Conservation (phyloP, 2,888 invertebrate species). For the Baronia brevicornis region DNA sequence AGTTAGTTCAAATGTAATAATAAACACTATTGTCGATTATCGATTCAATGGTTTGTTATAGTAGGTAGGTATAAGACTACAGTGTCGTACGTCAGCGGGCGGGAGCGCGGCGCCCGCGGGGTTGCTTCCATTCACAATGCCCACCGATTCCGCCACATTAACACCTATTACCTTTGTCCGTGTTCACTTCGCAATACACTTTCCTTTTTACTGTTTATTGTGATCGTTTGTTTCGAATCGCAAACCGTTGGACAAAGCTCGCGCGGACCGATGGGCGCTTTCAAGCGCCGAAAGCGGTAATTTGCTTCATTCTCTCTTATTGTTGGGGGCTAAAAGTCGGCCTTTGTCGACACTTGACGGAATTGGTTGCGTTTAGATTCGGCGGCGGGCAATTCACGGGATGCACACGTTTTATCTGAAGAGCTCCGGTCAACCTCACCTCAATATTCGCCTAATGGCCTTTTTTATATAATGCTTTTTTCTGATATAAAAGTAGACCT, state of each 20-base stretch:
- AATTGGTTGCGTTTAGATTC: slow-evolving; percentile 72
- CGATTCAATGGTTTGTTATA: slow-evolving; percentile 62
- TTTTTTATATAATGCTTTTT: slow-evolving; percentile 33
- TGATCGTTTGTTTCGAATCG: slow-evolving; percentile 70
- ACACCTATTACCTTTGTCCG: slow-evolving; percentile 68
- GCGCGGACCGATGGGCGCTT: slow-evolving; percentile 64
- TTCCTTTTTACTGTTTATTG: slow-evolving; percentile 73
- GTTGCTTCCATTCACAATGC: slow-evolving; percentile 45
- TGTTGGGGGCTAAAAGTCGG: slow-evolving; percentile 70
- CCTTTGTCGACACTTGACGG: slow-evolving; percentile 68
- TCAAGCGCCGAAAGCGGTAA: slow-evolving; percentile 70
- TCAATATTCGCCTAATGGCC: slow-evolving; percentile 47
- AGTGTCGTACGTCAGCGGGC: slow-evolving; percentile 24
- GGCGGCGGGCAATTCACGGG: slow-evolving; percentile 64
- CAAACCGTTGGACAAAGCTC: slow-evolving; percentile 68
- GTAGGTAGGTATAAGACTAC: no score
- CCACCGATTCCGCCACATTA: slow-evolving; percentile 62
- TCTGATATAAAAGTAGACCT: slow-evolving; percentile 9
- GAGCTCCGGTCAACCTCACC: slow-evolving; percentile 37
- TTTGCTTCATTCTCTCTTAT: slow-evolving; percentile 67
- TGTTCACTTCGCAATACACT: slow-evolving; percentile 62
- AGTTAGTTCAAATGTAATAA: slow-evolving; percentile 39
- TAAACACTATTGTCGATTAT: slow-evolving; percentile 59
- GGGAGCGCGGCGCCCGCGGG: slow-evolving; percentile 31
- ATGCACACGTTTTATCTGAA: slow-evolving; percentile 50